These are phyloP conservation scores for Pagetopsis macropterus DNA, from an alignment of 2,797 vertebrate genomes.

Conservation along the genomic window DNA sequence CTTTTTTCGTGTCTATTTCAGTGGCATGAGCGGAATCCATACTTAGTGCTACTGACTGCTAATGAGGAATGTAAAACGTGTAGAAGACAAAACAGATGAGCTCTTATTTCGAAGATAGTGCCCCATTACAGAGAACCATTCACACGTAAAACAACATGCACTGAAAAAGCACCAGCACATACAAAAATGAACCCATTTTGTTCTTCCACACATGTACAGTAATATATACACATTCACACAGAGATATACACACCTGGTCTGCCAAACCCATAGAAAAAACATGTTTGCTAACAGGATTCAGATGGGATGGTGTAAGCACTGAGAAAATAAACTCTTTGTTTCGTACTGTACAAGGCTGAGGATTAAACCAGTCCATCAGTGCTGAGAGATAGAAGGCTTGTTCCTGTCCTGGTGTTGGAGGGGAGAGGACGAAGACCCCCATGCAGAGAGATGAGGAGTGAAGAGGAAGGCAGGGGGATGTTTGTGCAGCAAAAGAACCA, in stretches of 20 bases:
- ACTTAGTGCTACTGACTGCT: conserved; percentile 41
- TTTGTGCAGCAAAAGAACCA: conserved; percentile 38
- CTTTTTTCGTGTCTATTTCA: conserved; percentile 15
- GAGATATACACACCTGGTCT: conserved; percentile 50
- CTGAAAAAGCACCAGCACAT: conserved; percentile 61
- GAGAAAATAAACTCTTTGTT: conserved; percentile 67
- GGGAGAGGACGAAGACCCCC: conserved; percentile 29
- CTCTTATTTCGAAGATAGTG: conserved; percentile 27
- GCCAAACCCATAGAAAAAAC: conserved; percentile 57
- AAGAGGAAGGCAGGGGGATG: conserved; percentile 44
- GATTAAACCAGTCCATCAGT: conserved; percentile 34
- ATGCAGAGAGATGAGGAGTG: conserved; percentile 43
- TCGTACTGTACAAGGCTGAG: conserved; percentile 49
- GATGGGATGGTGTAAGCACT: conserved; percentile 56
- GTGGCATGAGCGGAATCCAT: conserved; percentile 22
- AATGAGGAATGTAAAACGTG: conserved; percentile 44
- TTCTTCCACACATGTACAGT: conserved; percentile 54
- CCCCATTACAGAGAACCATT: conserved; percentile 29
- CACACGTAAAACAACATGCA: conserved; percentile 59
- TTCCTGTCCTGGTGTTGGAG: conserved; percentile 38
- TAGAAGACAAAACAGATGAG: conserved; percentile 29
- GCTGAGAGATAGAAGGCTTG: conserved; percentile 46
- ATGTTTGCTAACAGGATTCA: conserved; percentile 29
- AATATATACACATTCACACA: conserved; percentile 57
- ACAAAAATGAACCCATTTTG: conserved; percentile 44